Percentiles rank a stretch among this genome's conserved stretches.
Conservation (phyloP, 2,113 vertebrate species). For the Pleuronectes platessa region DNA sequence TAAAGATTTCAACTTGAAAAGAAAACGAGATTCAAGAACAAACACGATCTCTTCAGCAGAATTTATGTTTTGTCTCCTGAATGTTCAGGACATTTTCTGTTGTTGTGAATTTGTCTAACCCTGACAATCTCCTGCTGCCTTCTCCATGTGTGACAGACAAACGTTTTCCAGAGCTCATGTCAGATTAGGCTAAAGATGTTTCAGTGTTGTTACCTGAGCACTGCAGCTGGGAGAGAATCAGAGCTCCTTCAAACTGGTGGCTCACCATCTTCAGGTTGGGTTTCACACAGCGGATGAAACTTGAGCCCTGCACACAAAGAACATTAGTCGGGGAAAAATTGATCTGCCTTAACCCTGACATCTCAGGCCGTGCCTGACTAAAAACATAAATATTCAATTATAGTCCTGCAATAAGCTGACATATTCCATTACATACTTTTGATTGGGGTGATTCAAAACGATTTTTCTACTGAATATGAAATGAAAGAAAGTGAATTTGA, state of each 20-base stretch:
- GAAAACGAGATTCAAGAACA: too few species aligned
- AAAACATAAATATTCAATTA: not conserved
- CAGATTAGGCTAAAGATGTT: too few species aligned
- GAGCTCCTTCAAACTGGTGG: slow-evolving; percentile 96
- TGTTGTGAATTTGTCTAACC: too few species aligned
- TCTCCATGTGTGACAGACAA: too few species aligned
- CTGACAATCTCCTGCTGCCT: too few species aligned
- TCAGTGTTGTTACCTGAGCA: slow-evolving; percentile 88
- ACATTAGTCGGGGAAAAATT: not conserved
- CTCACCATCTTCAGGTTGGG: slow-evolving; percentile 99
- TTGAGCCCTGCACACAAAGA: slow-evolving; percentile 88
- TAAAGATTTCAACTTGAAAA: too few species aligned
- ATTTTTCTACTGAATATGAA: not conserved
- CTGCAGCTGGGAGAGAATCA: slow-evolving; percentile 97
- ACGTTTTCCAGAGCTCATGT: too few species aligned
- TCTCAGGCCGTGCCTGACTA: not conserved
- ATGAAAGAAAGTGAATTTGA: slow-evolving; percentile 50
- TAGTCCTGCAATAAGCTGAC: not conserved
- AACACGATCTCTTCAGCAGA: too few species aligned
- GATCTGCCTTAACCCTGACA: not conserved
- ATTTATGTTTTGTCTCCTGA: too few species aligned
- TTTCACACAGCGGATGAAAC: slow-evolving; percentile 98
- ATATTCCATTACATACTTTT: not conserved
- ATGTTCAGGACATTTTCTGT: too few species aligned
- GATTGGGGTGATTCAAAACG: not conserved